Evolutionary conservation across 2,888 invertebrate species (phyloP).

Genomic region (Mactromeris polynyma): DNA sequence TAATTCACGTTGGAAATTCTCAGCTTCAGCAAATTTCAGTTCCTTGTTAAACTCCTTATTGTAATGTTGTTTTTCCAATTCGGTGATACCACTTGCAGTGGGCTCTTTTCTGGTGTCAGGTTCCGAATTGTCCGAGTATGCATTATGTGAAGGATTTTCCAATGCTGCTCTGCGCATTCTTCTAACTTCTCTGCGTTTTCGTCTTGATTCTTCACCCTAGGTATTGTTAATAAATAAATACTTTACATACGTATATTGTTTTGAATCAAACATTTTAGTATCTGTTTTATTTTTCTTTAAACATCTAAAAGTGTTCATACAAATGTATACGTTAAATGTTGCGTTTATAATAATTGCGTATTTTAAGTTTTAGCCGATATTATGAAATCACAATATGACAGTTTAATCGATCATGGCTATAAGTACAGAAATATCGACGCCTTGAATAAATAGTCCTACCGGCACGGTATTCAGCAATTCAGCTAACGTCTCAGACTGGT

Average conservation of each 20-base stretch:
- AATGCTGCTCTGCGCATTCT: too few species aligned
- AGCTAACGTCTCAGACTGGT: background rate
- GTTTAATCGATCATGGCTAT: too few species aligned
- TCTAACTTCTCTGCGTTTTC: background rate
- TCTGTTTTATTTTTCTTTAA: too few species aligned
- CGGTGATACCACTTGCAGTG: background rate
- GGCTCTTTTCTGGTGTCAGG: background rate
- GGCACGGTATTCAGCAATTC: background rate
- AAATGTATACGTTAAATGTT: too few species aligned
- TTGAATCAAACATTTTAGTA: too few species aligned
- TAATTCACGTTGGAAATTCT: background rate
- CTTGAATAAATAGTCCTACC: background rate
- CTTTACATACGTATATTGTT: too few species aligned
- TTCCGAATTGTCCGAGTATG: background rate
- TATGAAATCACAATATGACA: too few species aligned
- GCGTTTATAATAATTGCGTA: too few species aligned
- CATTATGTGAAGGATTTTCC: background rate
- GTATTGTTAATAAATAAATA: background rate
- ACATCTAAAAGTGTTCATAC: too few species aligned
- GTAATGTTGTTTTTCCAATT: background rate
- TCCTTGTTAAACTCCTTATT: background rate
- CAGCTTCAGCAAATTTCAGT: background rate
- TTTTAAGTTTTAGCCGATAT: too few species aligned
- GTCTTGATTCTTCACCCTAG: background rate
- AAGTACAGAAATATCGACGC: too few species aligned